Base-by-base conservation (phyloP, 1,140 invertebrate species). In the Trypoxylus dichotomus region DNA sequence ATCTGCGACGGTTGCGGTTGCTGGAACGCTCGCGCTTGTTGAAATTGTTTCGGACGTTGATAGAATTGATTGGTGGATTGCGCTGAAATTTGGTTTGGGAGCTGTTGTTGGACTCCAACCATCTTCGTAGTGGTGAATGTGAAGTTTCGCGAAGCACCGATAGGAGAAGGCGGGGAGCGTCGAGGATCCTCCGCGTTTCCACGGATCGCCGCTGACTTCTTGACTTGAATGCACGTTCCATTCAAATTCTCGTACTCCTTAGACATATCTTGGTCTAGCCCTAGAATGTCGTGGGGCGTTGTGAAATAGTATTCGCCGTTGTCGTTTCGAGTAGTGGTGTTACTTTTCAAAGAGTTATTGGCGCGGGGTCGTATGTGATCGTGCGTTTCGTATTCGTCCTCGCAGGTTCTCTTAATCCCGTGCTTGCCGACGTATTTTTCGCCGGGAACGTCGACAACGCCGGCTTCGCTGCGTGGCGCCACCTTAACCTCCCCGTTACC, bases 231-330 rank as follows among this genome's bases (percentile, higher is more conserved):
- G 21, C 60, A 63, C 19, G 60, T 21, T 6, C 21, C 37, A 27
- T 73, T 73, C 37, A 73, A 41, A 41, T 73, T 42, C 15, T 8
- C 42, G 37, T 54, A n/a, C 19, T 75, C 74, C 25, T 47, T 47
- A n/a, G n/a, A 54, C 1, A 75, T 32, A n/a, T 75, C 74, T 19
- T 75, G 74, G 13, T 32, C 74, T 3, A 75, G 24, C 19, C 74
- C 74, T 27, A 75, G 42, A 42, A 75, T 32, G 24, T 75, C 74
- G 21, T 75, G 74, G 7, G 74, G 74, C 8, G 37, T 27, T 15
- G 74, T 21, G 25, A 41, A 75, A 75, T 75, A 75, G 25, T 75
- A 75, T 24, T 75, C 74, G 15, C 41, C 42, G 43, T 6, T 47
- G 21, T 75, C 43, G 10, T 37, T 5, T 8, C 43, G 37, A 0